Evolutionary conservation across 2,113 vertebrate genomes (phyloP).

Genomic region (Megaleporinus macrocephalus): DNA sequence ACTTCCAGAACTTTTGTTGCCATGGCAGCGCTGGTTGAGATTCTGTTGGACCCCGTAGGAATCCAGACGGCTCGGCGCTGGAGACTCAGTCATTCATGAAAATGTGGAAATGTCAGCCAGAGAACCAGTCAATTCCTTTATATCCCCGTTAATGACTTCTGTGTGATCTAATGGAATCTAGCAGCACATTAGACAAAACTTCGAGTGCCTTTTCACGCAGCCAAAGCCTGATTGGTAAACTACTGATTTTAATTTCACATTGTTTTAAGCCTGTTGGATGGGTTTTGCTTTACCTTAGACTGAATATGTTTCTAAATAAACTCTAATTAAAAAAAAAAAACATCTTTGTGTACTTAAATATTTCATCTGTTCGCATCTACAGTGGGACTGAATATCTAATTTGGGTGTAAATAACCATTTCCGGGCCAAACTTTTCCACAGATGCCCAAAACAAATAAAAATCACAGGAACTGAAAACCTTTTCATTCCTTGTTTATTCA

Average conservation of each 20-base stretch:
- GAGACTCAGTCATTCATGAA: conserved; percentile 44
- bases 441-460: too few relatives aligned
- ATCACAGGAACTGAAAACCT: too few relatives aligned
- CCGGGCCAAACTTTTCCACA: too few relatives aligned
- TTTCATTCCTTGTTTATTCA: too few relatives aligned
- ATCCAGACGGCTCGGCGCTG: neutral
- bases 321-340: neutral
- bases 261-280: neutral
- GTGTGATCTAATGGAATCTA: neutral
- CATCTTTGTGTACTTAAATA: too few relatives aligned
- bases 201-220: neutral
- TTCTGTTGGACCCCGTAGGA: conserved; percentile 29
- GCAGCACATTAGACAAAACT: neutral
- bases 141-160: conserved; percentile 12
- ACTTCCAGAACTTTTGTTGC: conserved; percentile 52
- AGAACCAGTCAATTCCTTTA: conserved; percentile 25
- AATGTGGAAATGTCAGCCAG: conserved; percentile 44
- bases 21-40: conserved; percentile 50
- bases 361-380: too few relatives aligned
- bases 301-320: neutral
- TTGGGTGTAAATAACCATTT: too few relatives aligned
- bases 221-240: neutral
- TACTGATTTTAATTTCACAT: neutral
- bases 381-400: too few relatives aligned
- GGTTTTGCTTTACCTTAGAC: neutral